These are phyloP conservation scores for Ranitomeya variabilis DNA, from an alignment of 2,113 vertebrate species.

Conservation along the genomic window DNA sequence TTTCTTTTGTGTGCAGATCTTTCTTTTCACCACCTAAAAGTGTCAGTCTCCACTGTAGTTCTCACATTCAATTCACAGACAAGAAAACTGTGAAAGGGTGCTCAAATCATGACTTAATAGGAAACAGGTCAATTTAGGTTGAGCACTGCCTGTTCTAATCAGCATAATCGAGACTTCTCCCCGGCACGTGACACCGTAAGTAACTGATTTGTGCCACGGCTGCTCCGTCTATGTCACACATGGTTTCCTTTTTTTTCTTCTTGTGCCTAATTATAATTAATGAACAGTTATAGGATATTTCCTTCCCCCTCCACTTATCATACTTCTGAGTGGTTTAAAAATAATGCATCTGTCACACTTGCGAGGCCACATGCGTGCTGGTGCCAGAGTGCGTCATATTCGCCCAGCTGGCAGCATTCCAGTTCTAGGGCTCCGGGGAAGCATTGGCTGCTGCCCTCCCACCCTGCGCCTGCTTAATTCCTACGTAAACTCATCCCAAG, in stretches of 20 bases:
- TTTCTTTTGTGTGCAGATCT: too few species aligned
- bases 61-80: not conserved
- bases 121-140: not conserved
- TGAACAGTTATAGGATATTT: slow-evolving; percentile 52
- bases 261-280: slow-evolving; percentile 31
- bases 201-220: not conserved
- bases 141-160: not conserved
- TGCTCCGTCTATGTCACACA: slow-evolving; percentile 32
- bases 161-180: not conserved
- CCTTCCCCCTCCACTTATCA: not conserved
- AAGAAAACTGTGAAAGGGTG: not conserved
- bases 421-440: slow-evolving; percentile 52
- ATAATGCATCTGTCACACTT: slow-evolving; percentile 56
- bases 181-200: not conserved
- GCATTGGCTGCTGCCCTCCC: slow-evolving; percentile 27
- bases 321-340: slow-evolving; percentile 53
- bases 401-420: slow-evolving; percentile 46
- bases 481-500: slow-evolving; percentile 49
- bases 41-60: not conserved
- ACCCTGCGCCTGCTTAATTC: slow-evolving; percentile 1
- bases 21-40: not conserved
- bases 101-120: not conserved
- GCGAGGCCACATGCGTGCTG: not conserved
- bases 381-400: slow-evolving; percentile 42
- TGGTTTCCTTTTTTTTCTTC: slow-evolving; percentile 20